A percentile compares a stretch with the other conserved stretches of the same genome.
These are phyloP conservation scores for Eupithecia insigniata DNA, from an alignment of 2,888 invertebrate species.

Conservation along the genomic window DNA sequence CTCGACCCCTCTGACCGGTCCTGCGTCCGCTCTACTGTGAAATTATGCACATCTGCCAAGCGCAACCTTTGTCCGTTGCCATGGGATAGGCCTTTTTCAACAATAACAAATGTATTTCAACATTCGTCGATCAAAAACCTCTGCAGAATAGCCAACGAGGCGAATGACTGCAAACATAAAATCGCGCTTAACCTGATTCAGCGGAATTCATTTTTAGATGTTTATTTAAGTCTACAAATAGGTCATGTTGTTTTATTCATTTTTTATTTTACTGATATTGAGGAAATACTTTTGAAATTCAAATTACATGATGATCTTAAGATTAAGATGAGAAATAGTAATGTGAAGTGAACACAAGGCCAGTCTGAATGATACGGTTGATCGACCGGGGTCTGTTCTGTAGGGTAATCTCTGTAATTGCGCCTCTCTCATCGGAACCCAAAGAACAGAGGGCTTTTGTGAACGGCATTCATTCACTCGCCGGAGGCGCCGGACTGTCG, in stretches of 20 bases:
- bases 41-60: constrained; percentile 77
- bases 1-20: constrained; percentile 72
- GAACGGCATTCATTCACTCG: constrained; percentile 46
- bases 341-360: constrained; percentile 19
- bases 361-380: constrained; percentile 38
- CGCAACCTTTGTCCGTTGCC: constrained; percentile 45
- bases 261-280: constrained; percentile 3
- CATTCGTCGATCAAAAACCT: constrained; percentile 22
- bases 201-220: constrained; percentile 29
- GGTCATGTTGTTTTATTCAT: constrained; percentile 17
- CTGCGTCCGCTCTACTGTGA: constrained; percentile 73
- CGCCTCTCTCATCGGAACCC: constrained; percentile 59
- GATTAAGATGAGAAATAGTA: constrained; percentile 2
- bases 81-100: constrained; percentile 34
- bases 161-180: constrained; percentile 27
- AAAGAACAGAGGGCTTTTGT: constrained; percentile 74
- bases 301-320: background rate
- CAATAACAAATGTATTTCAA: constrained; percentile 21
- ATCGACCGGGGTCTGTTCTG: constrained; percentile 43
- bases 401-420: constrained; percentile 55
- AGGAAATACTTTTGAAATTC: background rate
- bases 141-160: constrained; percentile 13
- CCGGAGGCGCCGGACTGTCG: constrained; percentile 65
- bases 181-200: constrained; percentile 31
- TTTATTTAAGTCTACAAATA: constrained; percentile 25